Evolutionary conservation across 2,113 vertebrate species (phyloP).

Genomic region (Urocynchramus pylzowi): DNA sequence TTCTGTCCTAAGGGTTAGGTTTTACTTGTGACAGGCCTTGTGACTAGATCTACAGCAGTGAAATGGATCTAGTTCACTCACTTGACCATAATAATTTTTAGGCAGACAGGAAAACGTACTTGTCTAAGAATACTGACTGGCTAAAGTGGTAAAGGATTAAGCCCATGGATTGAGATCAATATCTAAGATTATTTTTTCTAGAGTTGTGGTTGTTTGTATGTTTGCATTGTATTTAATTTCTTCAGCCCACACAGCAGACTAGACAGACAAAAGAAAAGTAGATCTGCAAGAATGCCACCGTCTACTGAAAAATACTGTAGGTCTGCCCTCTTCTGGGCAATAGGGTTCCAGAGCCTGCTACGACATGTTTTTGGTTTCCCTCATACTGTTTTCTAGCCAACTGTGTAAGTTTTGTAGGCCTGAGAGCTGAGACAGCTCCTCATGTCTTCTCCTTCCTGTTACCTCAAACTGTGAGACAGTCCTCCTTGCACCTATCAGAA

Average conservation of each 20-base stretch:
- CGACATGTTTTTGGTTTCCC: background rate
- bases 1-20: background rate
- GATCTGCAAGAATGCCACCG: background rate
- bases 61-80: background rate
- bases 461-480: background rate
- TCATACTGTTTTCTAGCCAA: background rate
- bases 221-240: background rate
- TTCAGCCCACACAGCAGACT: background rate
- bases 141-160: background rate
- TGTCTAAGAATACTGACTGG: background rate
- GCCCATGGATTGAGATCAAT: background rate
- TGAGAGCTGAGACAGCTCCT: background rate
- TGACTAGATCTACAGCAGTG: background rate
- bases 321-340: constrained; percentile 87
- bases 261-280: background rate
- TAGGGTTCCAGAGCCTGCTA: background rate
- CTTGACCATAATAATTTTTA: background rate
- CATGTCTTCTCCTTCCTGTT: background rate
- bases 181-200: background rate
- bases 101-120: background rate
- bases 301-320: constrained; percentile 72
- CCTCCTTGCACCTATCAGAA: background rate
- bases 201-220: background rate
- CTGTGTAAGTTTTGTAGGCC: background rate
- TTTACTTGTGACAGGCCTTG: background rate